These are phyloP conservation scores for Micrastur ruficollis DNA, from an alignment of 2,797 vertebrate species.

Conservation along the genomic window DNA sequence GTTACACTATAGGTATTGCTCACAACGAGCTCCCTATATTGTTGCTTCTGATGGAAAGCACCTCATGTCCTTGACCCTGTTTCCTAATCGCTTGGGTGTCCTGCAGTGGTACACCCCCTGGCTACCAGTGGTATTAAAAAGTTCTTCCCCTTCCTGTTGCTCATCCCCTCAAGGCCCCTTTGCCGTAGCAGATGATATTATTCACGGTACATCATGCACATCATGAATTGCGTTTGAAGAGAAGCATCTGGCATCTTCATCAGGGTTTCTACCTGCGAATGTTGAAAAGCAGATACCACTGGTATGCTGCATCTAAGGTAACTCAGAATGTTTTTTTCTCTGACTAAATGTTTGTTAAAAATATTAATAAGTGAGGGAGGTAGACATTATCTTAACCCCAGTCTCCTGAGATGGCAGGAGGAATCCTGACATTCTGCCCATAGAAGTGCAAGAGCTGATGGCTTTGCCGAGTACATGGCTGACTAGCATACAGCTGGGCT, in stretches of 20 bases:
- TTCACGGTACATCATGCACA: background rate
- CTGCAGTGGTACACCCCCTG: background rate
- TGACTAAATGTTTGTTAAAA: background rate
- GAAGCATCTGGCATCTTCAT: background rate
- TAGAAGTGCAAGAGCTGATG: background rate
- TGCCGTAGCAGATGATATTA: background rate
- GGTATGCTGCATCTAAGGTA: background rate
- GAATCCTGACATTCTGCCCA: background rate
- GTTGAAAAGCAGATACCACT: background rate
- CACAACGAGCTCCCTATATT: accelerated
- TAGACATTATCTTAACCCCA: accelerated
- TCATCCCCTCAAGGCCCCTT: background rate
- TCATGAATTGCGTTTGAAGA: background rate
- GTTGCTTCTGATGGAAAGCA: background rate
- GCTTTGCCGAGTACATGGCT: accelerated
- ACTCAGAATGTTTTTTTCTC: background rate
- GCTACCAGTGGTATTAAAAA: background rate
- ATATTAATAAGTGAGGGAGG: background rate
- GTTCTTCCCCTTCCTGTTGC: background rate
- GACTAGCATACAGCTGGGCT: background rate
- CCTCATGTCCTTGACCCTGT: background rate
- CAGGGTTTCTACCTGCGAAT: background rate
- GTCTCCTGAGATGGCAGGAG: background rate
- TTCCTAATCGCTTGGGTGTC: background rate
- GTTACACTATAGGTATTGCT: background rate